A percentile compares a stretch with the other conserved stretches of the same genome.
Conservation (phyloP, 2,888 invertebrate species). For the Phyto melanocephala region DNA sequence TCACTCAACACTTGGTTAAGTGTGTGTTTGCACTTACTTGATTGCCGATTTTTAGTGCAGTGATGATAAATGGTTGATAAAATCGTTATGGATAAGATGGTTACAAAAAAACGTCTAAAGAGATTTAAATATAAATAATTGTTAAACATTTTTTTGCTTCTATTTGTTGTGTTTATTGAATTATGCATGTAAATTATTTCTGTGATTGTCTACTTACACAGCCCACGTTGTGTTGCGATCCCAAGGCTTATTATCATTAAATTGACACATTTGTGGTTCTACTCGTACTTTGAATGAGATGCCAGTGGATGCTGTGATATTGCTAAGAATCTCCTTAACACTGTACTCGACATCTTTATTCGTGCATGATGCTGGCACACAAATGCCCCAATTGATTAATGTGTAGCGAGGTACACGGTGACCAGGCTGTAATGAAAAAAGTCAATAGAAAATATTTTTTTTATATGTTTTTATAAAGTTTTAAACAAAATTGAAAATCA, state of each 20-base stretch:
- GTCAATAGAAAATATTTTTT: not conserved
- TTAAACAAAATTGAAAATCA: not conserved
- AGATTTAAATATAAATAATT: too few relatives aligned
- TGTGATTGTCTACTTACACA: constrained; percentile 76
- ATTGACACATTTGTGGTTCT: constrained; percentile 83
- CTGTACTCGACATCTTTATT: constrained; percentile 82
- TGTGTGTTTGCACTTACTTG: constrained; percentile 71
- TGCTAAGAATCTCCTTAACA: constrained; percentile 79
- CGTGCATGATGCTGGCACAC: constrained; percentile 83
- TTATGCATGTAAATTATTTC: not conserved
- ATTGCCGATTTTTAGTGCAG: constrained; percentile 70
- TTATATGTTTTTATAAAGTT: not conserved
- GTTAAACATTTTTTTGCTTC: not conserved
- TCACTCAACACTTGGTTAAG: too few relatives aligned
- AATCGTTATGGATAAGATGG: constrained; percentile 76
- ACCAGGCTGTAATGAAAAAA: constrained; percentile 81
- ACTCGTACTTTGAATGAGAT: constrained; percentile 81
- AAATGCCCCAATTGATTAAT: constrained; percentile 84
- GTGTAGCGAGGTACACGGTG: constrained; percentile 85
- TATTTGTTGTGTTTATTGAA: not conserved
- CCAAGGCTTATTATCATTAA: constrained; percentile 75
- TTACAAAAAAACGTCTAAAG: constrained; percentile 79
- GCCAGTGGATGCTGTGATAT: constrained; percentile 80
- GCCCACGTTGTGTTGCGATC: constrained; percentile 80
- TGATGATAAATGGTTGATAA: constrained; percentile 76